Base-by-base conservation (phyloP, 2,113 vertebrate genomes). In the Tragelaphus imberbis region DNA sequence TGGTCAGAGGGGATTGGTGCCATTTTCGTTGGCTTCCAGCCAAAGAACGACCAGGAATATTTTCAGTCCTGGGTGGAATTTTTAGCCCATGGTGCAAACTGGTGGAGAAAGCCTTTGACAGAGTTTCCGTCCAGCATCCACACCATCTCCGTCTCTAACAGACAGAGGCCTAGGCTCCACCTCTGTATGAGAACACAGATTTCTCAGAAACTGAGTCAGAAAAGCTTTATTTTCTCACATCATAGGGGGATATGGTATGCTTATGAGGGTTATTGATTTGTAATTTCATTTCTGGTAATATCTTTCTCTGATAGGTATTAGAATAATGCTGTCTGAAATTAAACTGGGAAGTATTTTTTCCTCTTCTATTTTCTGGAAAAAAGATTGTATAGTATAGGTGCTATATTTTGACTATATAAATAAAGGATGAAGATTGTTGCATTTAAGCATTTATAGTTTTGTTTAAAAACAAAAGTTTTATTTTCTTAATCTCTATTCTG, bases 361-460 rank as follows among this genome's bases (percentile, higher is more conserved):
- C 81, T 56, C 53, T 56, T 56, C 33, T 36, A 36, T 36, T 84
- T 84, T 84, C 53, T 56, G 53, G 53, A 84, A 25, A 84, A 81
- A 84, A 40, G 4, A 36, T 25, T 40, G 4, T 56, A 36, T 84
- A 56, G n/a, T 36, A 84, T 84, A 84, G 33, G 53, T 84, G 33
- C 53, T 84, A 56, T 56, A 56, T 40, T 44, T 85, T 79, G 47
- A 63, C 55, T 95, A 44, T 25, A 58, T 84, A 71, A 71, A 59
- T 40, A 84, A 44, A 98, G 89, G 97, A 96, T 84, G 97, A 97
- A 98, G 93, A 92, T 7, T 81, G 33, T 63, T 36, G 90, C 87
- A 94, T 97, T 97, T 95, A 97, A 98, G 96, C 36, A 80, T 36
- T 91, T 27, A 68, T 71, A 94, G 28, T 94, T 97, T 94, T 97